Percentiles rank a stretch among this genome's conserved stretches.
These are phyloP conservation scores for Hermodice carunculata DNA, from an alignment of 2,888 invertebrate genomes.

Conservation along the genomic window DNA sequence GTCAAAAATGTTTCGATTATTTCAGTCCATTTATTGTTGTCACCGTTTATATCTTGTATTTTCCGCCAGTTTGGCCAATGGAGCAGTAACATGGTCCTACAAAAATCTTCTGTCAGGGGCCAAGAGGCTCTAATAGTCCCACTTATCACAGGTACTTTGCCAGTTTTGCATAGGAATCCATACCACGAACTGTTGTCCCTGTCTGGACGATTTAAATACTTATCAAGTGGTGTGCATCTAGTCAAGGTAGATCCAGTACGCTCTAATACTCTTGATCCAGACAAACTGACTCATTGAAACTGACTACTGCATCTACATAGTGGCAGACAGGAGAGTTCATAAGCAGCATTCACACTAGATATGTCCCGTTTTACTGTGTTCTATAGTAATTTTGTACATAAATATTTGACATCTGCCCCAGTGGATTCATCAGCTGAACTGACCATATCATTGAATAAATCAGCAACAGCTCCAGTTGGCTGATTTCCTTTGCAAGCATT, in stretches of 20 bases:
- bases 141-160: no score
- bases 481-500: conserved; percentile 45
- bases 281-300: conserved; percentile 36
- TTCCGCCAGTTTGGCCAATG: no score
- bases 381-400: conserved; percentile 39
- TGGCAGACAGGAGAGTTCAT: conserved; percentile 32
- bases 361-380: conserved; percentile 41
- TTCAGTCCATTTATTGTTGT: not conserved
- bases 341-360: conserved; percentile 38
- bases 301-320: conserved; percentile 37
- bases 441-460: conserved; percentile 30
- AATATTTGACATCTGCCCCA: conserved; percentile 24
- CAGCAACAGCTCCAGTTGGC: conserved; percentile 35
- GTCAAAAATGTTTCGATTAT: not conserved
- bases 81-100: no score
- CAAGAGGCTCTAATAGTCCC: no score
- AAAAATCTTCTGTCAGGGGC: no score
- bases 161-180: not conserved
- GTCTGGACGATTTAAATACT: not conserved
- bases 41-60: no score
- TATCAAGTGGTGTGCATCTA: conserved; percentile 33
- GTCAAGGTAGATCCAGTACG: conserved; percentile 17
- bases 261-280: conserved; percentile 35
- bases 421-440: not conserved
- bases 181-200: not conserved